phyloP scores from a whole-genome alignment of 2,113 vertebrate genomes.

The Epinephelus lanceolatus region DNA sequence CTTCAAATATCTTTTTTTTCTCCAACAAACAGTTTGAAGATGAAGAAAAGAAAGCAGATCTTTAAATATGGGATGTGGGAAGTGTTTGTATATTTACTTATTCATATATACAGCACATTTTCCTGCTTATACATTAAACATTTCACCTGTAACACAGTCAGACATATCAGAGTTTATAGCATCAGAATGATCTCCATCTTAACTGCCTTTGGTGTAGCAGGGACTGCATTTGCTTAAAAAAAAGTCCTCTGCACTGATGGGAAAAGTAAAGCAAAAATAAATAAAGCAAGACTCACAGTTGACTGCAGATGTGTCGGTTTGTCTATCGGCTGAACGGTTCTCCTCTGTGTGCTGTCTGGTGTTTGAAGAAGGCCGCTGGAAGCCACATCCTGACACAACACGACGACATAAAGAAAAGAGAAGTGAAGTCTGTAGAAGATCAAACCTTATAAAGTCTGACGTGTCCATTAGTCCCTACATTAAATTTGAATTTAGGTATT shows the following conservation, averaged over 20 bases:
- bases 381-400: conserved; percentile 81
- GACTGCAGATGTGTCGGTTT: conserved; percentile 87
- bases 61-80: no score
- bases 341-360: conserved; percentile 79
- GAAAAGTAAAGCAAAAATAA: background rate
- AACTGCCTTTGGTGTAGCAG: background rate
- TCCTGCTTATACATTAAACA: background rate
- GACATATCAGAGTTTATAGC: background rate
- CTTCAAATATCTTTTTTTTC: no score
- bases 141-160: background rate
- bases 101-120: background rate
- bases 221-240: background rate
- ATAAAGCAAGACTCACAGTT: conserved; percentile 84
- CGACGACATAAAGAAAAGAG: background rate
- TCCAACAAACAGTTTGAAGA: no score
- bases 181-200: background rate
- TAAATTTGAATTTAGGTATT: background rate
- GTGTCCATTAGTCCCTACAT: background rate
- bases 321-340: conserved; percentile 85
- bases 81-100: no score
- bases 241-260: background rate
- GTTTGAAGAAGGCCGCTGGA: conserved; percentile 72
- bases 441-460: background rate
- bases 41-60: no score
- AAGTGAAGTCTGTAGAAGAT: no score